A percentile compares a stretch with the other conserved stretches of the same genome.
phyloP scores from a whole-genome alignment of 2,888 invertebrate species.

The Gerris lacustris region DNA sequence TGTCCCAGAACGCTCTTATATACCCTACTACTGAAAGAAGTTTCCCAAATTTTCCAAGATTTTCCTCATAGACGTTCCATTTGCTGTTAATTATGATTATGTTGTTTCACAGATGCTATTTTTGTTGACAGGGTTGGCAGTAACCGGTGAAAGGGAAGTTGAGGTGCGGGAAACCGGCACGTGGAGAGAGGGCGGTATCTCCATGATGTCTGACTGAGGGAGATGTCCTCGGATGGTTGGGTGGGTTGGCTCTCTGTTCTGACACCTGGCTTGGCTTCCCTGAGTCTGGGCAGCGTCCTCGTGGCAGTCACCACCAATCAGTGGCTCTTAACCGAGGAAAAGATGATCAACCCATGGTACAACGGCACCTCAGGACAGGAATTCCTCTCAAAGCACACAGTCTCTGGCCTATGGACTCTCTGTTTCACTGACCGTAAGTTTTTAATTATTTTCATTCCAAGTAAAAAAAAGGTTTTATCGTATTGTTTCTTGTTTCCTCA shows the following conservation, averaged over 20 bases:
- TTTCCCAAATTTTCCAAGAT: too few species aligned
- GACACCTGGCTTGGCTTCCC: conserved; percentile 48
- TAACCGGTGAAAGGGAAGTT: too few species aligned
- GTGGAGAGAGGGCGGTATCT: too few species aligned
- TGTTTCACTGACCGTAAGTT: conserved; percentile 68
- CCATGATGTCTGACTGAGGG: not conserved
- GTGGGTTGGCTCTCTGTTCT: conserved; percentile 28
- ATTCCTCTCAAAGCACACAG: conserved; percentile 57
- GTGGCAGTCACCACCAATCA: conserved; percentile 65
- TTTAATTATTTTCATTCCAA: conserved; percentile 5
- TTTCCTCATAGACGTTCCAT: too few species aligned
- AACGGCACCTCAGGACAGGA: conserved; percentile 65
- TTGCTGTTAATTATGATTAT: too few species aligned
- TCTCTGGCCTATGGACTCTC: conserved; percentile 69
- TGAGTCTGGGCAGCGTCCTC: conserved; percentile 57
- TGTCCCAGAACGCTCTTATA: too few species aligned
- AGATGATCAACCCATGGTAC: conserved; percentile 61
- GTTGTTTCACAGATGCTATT: too few species aligned
- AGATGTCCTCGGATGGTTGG: conserved; percentile 3
- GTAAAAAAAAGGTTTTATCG: not conserved
- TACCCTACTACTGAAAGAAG: too few species aligned
- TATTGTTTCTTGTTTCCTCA: not conserved
- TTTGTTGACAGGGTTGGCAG: too few species aligned
- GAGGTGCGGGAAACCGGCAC: too few species aligned
- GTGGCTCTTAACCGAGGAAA: conserved; percentile 80